Evolutionary conservation across 92 coral and sea anemone genomes (phyloP).

Genomic region (Montipora capitata): DNA sequence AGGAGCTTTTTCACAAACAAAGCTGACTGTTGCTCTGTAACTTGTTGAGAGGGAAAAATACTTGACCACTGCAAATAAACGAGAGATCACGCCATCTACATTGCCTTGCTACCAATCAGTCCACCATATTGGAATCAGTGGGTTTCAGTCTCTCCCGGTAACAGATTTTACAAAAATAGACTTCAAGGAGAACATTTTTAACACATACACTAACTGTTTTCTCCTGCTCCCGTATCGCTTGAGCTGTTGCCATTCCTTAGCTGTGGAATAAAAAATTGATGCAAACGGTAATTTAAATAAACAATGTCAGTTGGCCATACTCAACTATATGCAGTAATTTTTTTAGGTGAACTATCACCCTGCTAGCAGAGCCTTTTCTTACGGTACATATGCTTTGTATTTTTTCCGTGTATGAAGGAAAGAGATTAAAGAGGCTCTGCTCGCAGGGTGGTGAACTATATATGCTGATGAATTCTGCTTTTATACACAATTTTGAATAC

Average conservation of each 20-base stretch:
- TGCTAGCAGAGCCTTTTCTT: no score
- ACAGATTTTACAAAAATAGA: no score
- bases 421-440: no score
- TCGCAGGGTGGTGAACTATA: no score
- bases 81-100: neutral
- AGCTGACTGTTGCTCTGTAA: slow-evolving; percentile 96
- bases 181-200: no score
- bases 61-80: slow-evolving; percentile 89
- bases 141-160: slow-evolving; percentile 29
- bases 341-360: no score
- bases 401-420: no score
- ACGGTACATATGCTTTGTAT: no score
- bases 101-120: neutral
- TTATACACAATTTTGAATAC: no score
- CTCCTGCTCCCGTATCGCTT: slow-evolving; percentile 80
- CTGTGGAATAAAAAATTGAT: neutral
- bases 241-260: slow-evolving; percentile 88
- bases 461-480: no score
- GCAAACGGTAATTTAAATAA: neutral
- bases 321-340: no score
- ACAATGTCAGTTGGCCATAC: no score
- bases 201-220: slow-evolving; percentile 81
- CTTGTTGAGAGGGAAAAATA: slow-evolving; percentile 97
- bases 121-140: neutral
- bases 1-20: slow-evolving; percentile 95